phyloP scores from a whole-genome alignment of 2,113 vertebrate species.

The Condylura cristata region DNA sequence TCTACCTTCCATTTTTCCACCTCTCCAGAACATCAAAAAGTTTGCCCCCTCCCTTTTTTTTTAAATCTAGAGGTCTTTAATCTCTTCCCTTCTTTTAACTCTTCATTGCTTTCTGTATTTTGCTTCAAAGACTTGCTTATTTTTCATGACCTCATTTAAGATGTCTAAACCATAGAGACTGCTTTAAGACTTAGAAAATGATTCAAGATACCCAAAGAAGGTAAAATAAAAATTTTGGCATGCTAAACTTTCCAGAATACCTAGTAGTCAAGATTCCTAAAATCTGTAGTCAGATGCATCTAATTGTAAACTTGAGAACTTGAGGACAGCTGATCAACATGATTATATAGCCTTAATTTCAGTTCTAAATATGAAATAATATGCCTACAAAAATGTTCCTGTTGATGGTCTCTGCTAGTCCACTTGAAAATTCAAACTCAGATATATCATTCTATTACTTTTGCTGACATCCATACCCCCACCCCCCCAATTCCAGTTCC shows the following conservation, averaged over 20 bases:
- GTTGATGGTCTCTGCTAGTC: constrained; percentile 25
- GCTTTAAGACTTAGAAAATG: constrained; percentile 39
- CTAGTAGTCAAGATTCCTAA: constrained; percentile 35
- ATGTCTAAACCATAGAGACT: background rate
- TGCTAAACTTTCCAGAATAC: constrained; percentile 39
- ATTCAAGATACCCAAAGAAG: constrained; percentile 10
- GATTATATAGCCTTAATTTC: constrained; percentile 57
- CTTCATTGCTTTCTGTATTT: background rate
- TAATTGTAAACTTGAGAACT: constrained; percentile 43
- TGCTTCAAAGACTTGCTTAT: constrained; percentile 20
- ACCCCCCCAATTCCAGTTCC: constrained; percentile 68
- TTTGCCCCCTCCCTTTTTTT: background rate
- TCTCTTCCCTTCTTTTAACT: constrained; percentile 29
- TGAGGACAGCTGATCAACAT: constrained; percentile 45
- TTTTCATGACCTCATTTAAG: background rate
- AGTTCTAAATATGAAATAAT: constrained; percentile 54
- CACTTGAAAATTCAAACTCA: constrained; percentile 73
- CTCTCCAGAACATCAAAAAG: constrained; percentile 19
- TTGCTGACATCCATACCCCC: constrained; percentile 79
- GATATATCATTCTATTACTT: constrained; percentile 80
- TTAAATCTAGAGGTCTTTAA: background rate
- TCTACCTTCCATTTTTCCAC: background rate
- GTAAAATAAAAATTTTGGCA: constrained; percentile 7
- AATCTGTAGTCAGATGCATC: constrained; percentile 53
- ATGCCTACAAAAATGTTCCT: constrained; percentile 32